Conservation (phyloP, 2,113 vertebrate species). For the Astatotilapia flaviijosephi region DNA sequence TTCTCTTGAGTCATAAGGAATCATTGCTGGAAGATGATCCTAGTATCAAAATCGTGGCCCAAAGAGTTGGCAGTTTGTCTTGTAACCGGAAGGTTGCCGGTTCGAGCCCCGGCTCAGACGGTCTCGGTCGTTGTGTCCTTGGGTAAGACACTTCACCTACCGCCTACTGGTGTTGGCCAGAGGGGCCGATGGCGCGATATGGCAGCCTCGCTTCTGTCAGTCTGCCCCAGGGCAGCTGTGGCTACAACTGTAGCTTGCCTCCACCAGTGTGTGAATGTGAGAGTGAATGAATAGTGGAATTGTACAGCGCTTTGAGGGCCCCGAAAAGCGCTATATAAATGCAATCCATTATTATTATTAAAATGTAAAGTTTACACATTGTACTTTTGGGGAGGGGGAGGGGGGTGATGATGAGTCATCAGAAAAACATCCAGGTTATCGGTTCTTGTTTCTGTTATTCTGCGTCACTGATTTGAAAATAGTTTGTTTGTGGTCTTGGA, state of each 20-base stretch:
- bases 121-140: fast-evolving
- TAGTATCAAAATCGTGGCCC: background rate
- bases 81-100: background rate
- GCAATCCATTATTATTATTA: background rate
- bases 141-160: background rate
- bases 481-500: background rate
- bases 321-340: fast-evolving
- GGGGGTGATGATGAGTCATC: background rate
- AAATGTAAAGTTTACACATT: background rate
- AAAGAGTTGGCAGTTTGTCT: background rate
- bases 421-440: background rate
- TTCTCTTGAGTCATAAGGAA: background rate
- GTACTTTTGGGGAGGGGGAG: fast-evolving
- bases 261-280: background rate
- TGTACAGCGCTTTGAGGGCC: fast-evolving
- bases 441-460: background rate
- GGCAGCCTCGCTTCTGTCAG: background rate
- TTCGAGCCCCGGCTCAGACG: fast-evolving
- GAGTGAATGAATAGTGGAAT: background rate
- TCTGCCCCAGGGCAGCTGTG: background rate
- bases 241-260: background rate
- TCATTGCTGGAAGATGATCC: background rate
- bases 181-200: background rate
- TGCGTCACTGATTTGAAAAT: background rate
- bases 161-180: background rate